Evolutionary conservation across 2,797 vertebrate species (phyloP).

Genomic region (Cuniculus paca): DNA sequence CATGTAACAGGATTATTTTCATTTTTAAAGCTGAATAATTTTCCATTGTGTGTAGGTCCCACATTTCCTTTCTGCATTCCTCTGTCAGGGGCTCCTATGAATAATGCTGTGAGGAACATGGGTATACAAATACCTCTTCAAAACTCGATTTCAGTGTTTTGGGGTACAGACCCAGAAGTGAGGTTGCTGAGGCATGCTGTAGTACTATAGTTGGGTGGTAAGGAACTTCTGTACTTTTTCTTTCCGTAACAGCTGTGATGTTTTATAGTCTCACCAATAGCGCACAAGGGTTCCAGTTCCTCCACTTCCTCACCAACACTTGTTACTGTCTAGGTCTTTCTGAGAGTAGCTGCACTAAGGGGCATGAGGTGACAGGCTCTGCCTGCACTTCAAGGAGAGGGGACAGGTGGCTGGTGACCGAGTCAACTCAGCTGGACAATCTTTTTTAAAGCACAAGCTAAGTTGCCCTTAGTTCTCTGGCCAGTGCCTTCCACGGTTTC

Average conservation of each 20-base stretch:
- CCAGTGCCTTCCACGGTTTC: not conserved
- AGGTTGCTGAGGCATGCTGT: not conserved
- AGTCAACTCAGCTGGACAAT: not conserved
- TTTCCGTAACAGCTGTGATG: not conserved
- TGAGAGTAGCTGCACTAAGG: not conserved
- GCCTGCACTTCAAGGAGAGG: not conserved
- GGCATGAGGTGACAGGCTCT: not conserved
- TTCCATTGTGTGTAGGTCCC: not conserved
- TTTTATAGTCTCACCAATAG: not conserved
- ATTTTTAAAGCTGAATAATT: slow-evolving; percentile 5
- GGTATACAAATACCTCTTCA: not conserved
- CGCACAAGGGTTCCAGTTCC: not conserved
- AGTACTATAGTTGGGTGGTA: not conserved
- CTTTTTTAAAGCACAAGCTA: not conserved
- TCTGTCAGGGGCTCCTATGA: not conserved
- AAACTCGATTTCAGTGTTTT: not conserved
- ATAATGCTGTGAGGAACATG: not conserved
- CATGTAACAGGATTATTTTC: not conserved
- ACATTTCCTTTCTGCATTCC: not conserved
- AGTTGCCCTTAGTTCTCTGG: not conserved
- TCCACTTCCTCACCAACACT: not conserved
- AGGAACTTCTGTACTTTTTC: not conserved
- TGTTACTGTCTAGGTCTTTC: not conserved
- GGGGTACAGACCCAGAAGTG: not conserved
- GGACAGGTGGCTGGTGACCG: not conserved